phyloP scores from a whole-genome alignment of 2,113 vertebrate genomes.

The Falco punctatus region DNA sequence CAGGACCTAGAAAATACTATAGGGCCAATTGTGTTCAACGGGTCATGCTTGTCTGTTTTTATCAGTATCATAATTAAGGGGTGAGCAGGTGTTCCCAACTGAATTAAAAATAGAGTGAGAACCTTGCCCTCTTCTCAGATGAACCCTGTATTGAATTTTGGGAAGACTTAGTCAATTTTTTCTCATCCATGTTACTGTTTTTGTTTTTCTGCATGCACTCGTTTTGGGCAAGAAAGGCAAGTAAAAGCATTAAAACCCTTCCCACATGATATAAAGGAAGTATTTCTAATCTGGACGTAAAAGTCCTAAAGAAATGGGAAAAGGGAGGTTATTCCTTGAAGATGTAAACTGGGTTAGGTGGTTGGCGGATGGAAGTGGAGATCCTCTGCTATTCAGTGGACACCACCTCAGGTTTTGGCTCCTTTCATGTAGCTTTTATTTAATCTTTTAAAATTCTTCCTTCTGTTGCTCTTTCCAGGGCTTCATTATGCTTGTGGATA shows the following conservation, averaged over 20 bases:
- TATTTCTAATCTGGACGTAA: neutral
- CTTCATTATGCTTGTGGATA: neutral
- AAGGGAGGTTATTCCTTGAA: neutral
- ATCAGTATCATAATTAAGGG: slow-evolving; percentile 63
- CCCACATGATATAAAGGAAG: neutral
- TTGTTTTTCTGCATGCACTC: neutral
- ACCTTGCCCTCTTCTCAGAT: neutral
- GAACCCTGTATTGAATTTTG: neutral
- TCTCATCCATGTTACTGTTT: slow-evolving; percentile 4
- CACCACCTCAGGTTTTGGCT: neutral
- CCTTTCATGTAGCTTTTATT: neutral
- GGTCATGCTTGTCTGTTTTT: slow-evolving; percentile 61
- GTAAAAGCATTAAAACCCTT: neutral
- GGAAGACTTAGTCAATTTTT: slow-evolving; percentile 11
- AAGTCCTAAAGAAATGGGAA: neutral
- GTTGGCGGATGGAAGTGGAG: neutral
- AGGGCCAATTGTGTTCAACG: slow-evolving; percentile 60
- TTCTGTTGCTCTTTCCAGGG: neutral
- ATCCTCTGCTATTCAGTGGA: neutral
- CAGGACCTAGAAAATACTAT: slow-evolving; percentile 35
- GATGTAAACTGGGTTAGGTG: neutral
- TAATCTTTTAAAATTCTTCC: neutral
- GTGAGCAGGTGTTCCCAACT: neutral
- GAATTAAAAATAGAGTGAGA: slow-evolving; percentile 43
- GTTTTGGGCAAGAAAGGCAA: neutral